Evolutionary conservation across 2,888 invertebrate genomes (phyloP).

Genomic region (Coleophora deauratella): DNA sequence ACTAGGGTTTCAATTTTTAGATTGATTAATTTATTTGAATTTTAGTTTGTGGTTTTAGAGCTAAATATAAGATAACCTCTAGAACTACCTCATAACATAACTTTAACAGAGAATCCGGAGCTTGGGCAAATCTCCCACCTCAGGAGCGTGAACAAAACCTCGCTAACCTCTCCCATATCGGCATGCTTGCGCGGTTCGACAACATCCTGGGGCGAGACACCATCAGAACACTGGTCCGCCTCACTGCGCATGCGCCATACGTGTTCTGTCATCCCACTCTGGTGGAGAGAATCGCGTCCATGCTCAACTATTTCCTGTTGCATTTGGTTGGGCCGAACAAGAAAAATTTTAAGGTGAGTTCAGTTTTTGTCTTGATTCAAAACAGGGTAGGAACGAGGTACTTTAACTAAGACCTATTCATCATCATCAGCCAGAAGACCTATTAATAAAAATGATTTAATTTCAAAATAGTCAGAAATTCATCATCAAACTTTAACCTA

Average conservation of each 20-base stretch:
- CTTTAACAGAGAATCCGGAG: constrained; percentile 76
- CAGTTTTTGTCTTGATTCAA: neutral
- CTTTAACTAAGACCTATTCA: no score
- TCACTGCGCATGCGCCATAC: constrained; percentile 81
- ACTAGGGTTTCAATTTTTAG: no score
- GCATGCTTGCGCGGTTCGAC: constrained; percentile 91
- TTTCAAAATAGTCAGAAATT: no score
- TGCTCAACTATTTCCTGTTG: constrained; percentile 95
- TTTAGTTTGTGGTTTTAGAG: no score
- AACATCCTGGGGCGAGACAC: constrained; percentile 94
- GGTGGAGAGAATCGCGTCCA: constrained; percentile 93
- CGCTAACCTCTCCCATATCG: constrained; percentile 81
- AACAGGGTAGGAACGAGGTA: neutral
- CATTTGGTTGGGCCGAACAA: constrained; percentile 94
- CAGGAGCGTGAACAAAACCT: constrained; percentile 85
- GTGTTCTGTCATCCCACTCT: constrained; percentile 94
- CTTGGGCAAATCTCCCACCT: constrained; percentile 80
- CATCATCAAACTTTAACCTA: no score
- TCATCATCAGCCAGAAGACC: no score
- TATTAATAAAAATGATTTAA: no score
- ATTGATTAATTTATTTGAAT: no score
- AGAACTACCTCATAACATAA: neutral
- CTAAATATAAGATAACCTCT: no score
- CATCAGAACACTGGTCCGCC: constrained; percentile 84
- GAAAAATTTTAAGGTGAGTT: constrained; percentile 86